Base-by-base conservation (phyloP, 2,888 invertebrate species). In the Harpagoxenus sublaevis region DNA sequence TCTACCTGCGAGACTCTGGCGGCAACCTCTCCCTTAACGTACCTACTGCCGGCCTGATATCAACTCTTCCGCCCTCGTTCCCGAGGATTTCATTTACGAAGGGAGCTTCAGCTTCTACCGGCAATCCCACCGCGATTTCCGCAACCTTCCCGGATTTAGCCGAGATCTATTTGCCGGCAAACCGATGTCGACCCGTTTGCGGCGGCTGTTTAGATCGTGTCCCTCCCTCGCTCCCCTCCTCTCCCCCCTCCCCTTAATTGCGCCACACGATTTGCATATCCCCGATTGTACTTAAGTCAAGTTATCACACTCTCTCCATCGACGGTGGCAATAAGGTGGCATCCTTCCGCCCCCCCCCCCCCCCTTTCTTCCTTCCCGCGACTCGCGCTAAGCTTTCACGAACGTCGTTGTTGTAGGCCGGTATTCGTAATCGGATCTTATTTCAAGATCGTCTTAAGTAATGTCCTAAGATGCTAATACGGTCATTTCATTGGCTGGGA, bases 21-120 rank as follows among this genome's bases (percentile, higher is more conserved):
- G 57, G 45, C n/a, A 23, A 60, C 39, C 74, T 68, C 63, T 39
- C 57, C 78, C 83, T 84, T 81, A 84, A 87, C 74, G 83, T 85
- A 83, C 35, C 35, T 5, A 5, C 77, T 53, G 63, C 73, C 86
- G 78, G 60, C 74, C 82, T 81, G 83, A 86, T 88, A 90, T 86
- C 88, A 85, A 87, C 74, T 74, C 55, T 84, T 79, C 68, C 55
- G 8, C 23, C 9, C 84, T 86, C 85, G 84, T 90, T 86, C 84
- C 71, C 81, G 75, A 73, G 90, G 87, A 91, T 90, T 89, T 89
- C 91, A 90, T 91, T 90, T 89, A 88, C 88, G 87, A 91, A 81
- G 53, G 85, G 60, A 65, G 63, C 71, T 53, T 70, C 62, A 51
- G 45, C 71, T 55, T 78, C 84, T 39, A 10, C 48, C 63, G 70